Percentiles rank a stretch among this genome's conserved stretches.
Evolutionary conservation across 2,888 invertebrate species (phyloP).

Genomic region (Erebia epiphron): DNA sequence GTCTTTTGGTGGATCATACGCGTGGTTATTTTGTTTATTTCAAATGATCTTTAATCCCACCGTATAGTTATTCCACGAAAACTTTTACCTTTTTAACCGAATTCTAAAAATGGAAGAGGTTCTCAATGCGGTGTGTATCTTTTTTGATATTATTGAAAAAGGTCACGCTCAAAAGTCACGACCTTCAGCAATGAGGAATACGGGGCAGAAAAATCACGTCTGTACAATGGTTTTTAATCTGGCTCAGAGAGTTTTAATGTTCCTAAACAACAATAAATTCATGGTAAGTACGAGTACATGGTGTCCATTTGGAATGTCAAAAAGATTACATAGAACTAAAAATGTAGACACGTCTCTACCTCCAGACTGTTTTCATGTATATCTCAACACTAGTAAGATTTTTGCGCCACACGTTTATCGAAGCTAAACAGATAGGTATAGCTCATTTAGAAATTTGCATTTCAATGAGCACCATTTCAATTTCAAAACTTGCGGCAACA

Average conservation of each 20-base stretch:
- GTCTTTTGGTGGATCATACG: too few relatives aligned
- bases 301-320: not conserved
- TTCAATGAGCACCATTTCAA: constrained; percentile 58
- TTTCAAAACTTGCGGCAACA: constrained; percentile 48
- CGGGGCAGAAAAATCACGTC: too few relatives aligned
- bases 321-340: not conserved
- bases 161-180: too few relatives aligned
- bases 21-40: too few relatives aligned
- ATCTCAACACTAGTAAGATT: not conserved
- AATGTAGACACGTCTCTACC: not conserved
- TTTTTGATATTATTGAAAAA: too few relatives aligned
- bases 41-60: too few relatives aligned
- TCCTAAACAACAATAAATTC: not conserved
- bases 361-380: not conserved
- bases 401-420: not conserved
- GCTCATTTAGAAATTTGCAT: constrained; percentile 50
- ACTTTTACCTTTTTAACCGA: not conserved
- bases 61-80: not conserved
- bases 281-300: not conserved
- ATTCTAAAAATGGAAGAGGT: too few relatives aligned
- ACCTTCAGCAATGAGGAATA: too few relatives aligned
- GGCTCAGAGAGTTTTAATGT: not conserved
- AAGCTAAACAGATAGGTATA: constrained; percentile 3
- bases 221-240: constrained; percentile 1
- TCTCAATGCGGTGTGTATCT: too few relatives aligned